A percentile compares a stretch with the other conserved stretches of the same genome.
These are phyloP conservation scores for Ursus arctos DNA, from an alignment of 2,113 vertebrate species.

Conservation along the genomic window DNA sequence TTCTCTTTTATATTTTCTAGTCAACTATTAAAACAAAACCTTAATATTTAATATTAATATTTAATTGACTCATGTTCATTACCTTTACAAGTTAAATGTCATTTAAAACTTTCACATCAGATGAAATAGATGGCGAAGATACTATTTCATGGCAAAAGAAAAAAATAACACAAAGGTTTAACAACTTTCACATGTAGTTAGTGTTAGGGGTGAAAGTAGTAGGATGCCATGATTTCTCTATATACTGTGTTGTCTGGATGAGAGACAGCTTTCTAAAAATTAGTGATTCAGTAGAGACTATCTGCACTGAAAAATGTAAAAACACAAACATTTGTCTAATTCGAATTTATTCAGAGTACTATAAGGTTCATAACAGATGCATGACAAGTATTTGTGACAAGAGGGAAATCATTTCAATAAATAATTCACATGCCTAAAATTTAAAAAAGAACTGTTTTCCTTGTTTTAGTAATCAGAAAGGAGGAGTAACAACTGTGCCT, in stretches of 20 bases:
- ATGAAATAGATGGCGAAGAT: background rate
- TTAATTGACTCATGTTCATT: background rate
- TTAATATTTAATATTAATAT: background rate
- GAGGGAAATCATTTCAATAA: background rate
- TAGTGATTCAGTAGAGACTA: background rate
- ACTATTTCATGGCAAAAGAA: background rate
- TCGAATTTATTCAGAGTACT: background rate
- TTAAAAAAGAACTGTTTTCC: background rate
- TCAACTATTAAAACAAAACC: background rate
- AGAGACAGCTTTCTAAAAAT: background rate
- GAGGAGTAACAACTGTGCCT: background rate
- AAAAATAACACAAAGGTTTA: background rate
- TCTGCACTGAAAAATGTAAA: slow-evolving; percentile 20
- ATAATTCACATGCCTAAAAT: background rate
- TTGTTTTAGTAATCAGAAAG: background rate
- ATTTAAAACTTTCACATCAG: background rate
- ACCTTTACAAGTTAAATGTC: background rate
- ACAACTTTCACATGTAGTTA: background rate
- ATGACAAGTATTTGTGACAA: background rate
- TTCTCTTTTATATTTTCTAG: slow-evolving; percentile 20
- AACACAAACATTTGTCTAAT: background rate
- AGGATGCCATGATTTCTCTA: background rate
- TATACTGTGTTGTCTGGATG: background rate
- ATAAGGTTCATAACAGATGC: background rate
- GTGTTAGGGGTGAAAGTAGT: background rate